phyloP scores from a whole-genome alignment of 1,140 invertebrate species.

The Mamestra configurata region DNA sequence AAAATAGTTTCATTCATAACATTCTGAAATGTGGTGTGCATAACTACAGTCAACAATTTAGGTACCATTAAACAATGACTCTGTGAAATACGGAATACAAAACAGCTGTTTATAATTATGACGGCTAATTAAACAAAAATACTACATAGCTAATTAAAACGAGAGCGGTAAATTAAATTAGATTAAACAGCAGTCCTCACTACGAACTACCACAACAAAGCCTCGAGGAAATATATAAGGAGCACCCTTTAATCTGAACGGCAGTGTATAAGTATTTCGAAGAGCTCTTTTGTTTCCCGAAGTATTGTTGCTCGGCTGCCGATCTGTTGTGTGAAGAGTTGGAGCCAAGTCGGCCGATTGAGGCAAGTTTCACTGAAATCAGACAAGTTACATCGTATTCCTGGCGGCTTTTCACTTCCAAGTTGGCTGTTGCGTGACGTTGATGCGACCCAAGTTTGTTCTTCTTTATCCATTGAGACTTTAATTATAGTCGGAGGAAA shows the following conservation, averaged over 20 bases:
- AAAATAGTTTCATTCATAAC: neutral
- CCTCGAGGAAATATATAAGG: conserved; percentile 27
- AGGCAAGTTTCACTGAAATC: conserved; percentile 77
- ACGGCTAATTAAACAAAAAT: conserved; percentile 5
- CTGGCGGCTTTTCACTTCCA: conserved; percentile 74
- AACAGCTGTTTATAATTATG: neutral
- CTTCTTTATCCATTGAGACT: conserved; percentile 74
- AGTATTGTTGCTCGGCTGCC: conserved; percentile 74
- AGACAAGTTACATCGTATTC: conserved; percentile 79
- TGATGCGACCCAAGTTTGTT: conserved; percentile 78
- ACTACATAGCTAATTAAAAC: conserved; percentile 26
- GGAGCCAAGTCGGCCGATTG: conserved; percentile 72
- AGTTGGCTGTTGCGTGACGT: conserved; percentile 76
- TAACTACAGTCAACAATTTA: neutral
- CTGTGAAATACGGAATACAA: neutral
- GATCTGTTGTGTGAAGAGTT: conserved; percentile 72
- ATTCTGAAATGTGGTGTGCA: neutral
- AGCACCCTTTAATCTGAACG: conserved; percentile 56
- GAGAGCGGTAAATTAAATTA: conserved; percentile 23
- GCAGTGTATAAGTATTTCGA: conserved; percentile 63
- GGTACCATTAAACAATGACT: neutral
- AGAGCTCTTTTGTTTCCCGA: conserved; percentile 74
- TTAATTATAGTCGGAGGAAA: conserved; percentile 69
- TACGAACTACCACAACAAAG: conserved; percentile 16
- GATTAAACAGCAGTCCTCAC: neutral